Base-by-base conservation (phyloP, 2,797 vertebrate species). In the Acanthis flammea region DNA sequence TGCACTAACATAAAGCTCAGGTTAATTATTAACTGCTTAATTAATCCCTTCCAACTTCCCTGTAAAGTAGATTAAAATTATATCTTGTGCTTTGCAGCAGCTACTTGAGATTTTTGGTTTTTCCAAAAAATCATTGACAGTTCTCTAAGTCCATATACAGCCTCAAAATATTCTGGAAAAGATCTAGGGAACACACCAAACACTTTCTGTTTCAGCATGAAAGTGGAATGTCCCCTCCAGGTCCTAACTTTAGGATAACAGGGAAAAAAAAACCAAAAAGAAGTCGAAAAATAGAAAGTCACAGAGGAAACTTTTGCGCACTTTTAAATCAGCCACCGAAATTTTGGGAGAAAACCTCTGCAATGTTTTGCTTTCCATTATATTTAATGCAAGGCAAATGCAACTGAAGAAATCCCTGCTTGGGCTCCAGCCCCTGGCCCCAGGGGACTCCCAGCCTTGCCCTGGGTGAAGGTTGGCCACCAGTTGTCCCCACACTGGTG, bases 21-120 rank as follows among this genome's bases (percentile, higher is more conserved):
- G 72, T 81, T 92, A 84, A 75, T 91, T n/a, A 86, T 90, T 94
- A 95, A 81, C 66, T 50, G 60, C 71, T 70, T 90, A 45, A 88
- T 92, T 84, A 91, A 84, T 73, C 58, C 58, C 47, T 86, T 65
- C 55, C 82, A 57, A 66, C 16, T 78, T 92, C 48, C 86, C 62
- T 88, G 78, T 86, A 79, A 94, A 84, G 35, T 73, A 96, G 79
- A 92, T 94, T 94, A 90, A 96, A 96, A 91, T 88, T 31, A 0
- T 87, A 62, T 48, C 39, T 33, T 42, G 21, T 57, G 30, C 41
- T 90, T 92, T 86, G 66, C 87, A 96, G 89, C 80, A 92, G 73
- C 70, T 66, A 91, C 68, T 76, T 86, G 86, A 86, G 55, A 24
- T 41, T 77, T 42, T 58, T 79, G 39, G 41, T 65, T 67, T 25